Evolutionary conservation across 2,888 invertebrate species (phyloP).

Genomic region (Rotaria socialis): DNA sequence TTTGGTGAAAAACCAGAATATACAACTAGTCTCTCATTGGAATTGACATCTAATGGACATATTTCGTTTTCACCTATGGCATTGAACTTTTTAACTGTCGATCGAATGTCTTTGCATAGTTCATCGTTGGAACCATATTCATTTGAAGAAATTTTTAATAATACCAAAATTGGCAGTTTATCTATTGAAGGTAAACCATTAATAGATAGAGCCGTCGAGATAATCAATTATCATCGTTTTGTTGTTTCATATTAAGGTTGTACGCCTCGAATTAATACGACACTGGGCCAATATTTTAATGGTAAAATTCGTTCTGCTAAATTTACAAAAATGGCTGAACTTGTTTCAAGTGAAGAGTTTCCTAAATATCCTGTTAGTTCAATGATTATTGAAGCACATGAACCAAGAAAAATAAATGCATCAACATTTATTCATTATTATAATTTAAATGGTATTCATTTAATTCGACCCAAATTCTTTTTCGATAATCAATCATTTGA

Average conservation of each 20-base stretch:
- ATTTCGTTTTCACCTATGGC: neutral
- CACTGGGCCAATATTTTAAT: neutral
- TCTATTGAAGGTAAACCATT: neutral
- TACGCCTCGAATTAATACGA: neutral
- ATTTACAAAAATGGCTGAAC: constrained; percentile 34
- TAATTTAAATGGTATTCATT: constrained; percentile 8
- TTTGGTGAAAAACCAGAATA: neutral
- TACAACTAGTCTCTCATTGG: neutral
- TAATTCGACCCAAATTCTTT: neutral
- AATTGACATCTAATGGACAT: constrained; percentile 24
- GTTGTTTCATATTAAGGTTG: neutral
- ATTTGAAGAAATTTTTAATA: constrained; percentile 19
- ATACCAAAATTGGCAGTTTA: constrained; percentile 23
- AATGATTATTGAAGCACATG: constrained; percentile 24
- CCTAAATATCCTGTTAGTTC: neutral
- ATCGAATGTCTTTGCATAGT: neutral
- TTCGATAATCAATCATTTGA: constrained; percentile 19
- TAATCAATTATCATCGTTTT: neutral
- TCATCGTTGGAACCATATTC: constrained; percentile 2
- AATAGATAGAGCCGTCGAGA: no score
- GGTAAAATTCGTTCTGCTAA: neutral
- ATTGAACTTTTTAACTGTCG: neutral
- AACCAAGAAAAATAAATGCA: constrained; percentile 28
- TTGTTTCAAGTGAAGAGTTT: neutral
- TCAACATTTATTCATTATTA: neutral